Base-by-base conservation (phyloP, 2,888 invertebrate species). In the Fissipunctia ypsillon region DNA sequence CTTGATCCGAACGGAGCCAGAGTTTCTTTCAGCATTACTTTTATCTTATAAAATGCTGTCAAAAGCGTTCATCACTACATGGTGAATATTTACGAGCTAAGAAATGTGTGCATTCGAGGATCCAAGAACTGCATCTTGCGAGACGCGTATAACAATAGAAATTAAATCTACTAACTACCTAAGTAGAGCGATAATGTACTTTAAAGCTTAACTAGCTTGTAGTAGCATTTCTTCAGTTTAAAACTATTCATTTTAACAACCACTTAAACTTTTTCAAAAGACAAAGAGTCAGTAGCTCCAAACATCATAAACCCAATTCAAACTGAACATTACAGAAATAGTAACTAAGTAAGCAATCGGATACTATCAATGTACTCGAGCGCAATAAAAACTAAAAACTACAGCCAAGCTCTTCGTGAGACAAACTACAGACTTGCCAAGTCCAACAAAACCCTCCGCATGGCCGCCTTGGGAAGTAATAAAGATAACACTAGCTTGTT, bases 401-500 rank as follows among this genome's bases (percentile, higher is more conserved):
- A 52, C 64, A 57, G 35, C 48, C 60, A 52, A 74, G 76, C 76
- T 76, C 73, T 63, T 64, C 69, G 70, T 54, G n/a, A 80, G 71
- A 70, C 72, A 71, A 80, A 84, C 84, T 77, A 82, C 75, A 61
- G 76, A 83, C 69, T 81, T 76, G 41, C 66, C 73, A 65, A 88
- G 81, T 83, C 66, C 68, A 67, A 78, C 79, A 76, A 78, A 81
- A 86, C 84, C 78, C 81, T 72, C 59, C 25, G 64, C 57, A 85
- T 78, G 54, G 80, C 64, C 82, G 84, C 83, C 83, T 76, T 81
- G 84, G 77, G 83, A 80, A 70, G 71, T 81, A 80, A 83, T 86
- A 83, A 74, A 88, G 88, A 88, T 88, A 88, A 82, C 84, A 77
- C 78, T 76, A 82, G 83, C 79, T 83, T 82, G 80, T 78, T 84